Base-by-base conservation (phyloP, 2,113 vertebrate species). In the Gambusia holbrooki region DNA sequence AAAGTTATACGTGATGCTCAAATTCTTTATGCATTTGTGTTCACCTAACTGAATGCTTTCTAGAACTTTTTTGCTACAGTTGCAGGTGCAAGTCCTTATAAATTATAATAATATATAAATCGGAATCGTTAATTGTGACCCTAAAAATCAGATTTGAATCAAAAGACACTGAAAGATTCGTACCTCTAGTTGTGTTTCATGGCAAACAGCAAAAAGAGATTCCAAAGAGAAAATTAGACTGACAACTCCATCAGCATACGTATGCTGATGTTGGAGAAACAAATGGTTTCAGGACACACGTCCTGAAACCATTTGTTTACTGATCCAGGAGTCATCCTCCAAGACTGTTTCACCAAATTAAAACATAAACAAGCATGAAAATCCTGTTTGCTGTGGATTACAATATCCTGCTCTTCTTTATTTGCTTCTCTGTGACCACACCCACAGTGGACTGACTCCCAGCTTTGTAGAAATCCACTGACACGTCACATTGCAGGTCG, bases 361-460 rank as follows among this genome's bases (percentile, higher is more conserved):
- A 48, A 14, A 37, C 71, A 5, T 32, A 69, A 77, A 78, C 29
- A 40, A 58, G 51, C 28, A 17, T 35, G 29, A 73, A 37, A 62
- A 86, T 89, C 81, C 78, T 84, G 84, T 90, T 91, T 82, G 74
- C 45, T 69, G 17, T 84, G 67, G 66, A 74, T 13, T 48, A 72
- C 4, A 68, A 69, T 12, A 69, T 87, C 79, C 81, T 77, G 71
- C 69, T 77, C 27, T 19, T 25, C 37, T 28, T 19, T 28, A 25
- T 77, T 76, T 70, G 28, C 17, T 60, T 65, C 3, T 11, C 4
- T 17, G 28, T 33, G 5, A 37, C 3, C 51, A 65, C 35, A 73
- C 60, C 73, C 42, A 30, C 13, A 33, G 1, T 33, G 9, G 35
- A 1, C 62, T 5, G 2, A 1, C 7, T 51, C 8, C 1, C 3